phyloP scores from a whole-genome alignment of 2,888 invertebrate genomes.

The Pandemis heparana region DNA sequence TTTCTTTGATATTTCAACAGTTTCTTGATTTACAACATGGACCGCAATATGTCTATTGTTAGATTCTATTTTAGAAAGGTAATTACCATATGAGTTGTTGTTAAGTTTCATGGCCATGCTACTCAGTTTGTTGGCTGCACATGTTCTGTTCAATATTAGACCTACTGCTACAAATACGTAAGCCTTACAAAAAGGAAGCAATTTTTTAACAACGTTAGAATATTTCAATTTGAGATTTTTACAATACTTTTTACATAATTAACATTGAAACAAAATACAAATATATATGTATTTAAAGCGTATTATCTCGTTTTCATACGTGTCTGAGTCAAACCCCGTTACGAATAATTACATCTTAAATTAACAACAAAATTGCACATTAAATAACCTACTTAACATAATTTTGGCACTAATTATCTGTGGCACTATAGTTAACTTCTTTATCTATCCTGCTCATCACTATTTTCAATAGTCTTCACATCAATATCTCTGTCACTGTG shows the following conservation, averaged over 20 bases:
- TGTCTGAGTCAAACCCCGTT: constrained; percentile 74
- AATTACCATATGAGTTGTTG: constrained; percentile 59
- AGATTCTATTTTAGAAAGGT: constrained; percentile 41
- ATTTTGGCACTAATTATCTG: constrained; percentile 89
- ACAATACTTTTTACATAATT: constrained; percentile 70
- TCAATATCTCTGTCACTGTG: constrained; percentile 82
- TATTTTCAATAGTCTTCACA: constrained; percentile 74
- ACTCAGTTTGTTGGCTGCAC: constrained; percentile 25
- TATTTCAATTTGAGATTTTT: constrained; percentile 75
- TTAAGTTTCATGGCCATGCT: constrained; percentile 46
- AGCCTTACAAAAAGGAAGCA: constrained; percentile 80
- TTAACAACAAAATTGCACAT: constrained; percentile 83
- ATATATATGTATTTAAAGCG: constrained; percentile 77
- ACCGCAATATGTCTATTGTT: constrained; percentile 60
- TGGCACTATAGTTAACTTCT: constrained; percentile 84
- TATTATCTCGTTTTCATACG: constrained; percentile 80
- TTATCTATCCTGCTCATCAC: constrained; percentile 77
- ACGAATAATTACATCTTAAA: constrained; percentile 77
- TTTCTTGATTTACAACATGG: constrained; percentile 70
- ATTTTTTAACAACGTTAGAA: constrained; percentile 80
- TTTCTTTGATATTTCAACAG: constrained; percentile 80
- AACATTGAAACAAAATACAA: constrained; percentile 69
- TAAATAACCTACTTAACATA: constrained; percentile 82
- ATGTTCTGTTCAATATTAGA: constrained; percentile 47
- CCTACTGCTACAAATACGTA: constrained; percentile 74